A percentile compares a stretch with the other conserved stretches of the same genome.
These are phyloP conservation scores for Chinchilla lanigera DNA, from an alignment of 2,113 vertebrate genomes.

Conservation along the genomic window DNA sequence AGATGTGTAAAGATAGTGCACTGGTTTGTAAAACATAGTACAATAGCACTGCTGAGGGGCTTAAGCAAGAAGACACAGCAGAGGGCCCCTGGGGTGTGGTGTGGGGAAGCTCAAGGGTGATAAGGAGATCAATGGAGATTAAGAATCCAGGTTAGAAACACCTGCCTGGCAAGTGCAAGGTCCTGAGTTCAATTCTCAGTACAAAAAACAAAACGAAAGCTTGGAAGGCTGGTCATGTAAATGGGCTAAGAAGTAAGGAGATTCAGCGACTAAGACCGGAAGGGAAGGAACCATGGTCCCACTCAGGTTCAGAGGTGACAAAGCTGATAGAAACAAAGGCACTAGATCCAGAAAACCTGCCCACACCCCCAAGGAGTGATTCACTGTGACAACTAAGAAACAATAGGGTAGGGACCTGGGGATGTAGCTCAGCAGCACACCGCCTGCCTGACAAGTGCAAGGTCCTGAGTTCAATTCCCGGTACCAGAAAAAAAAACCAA, in stretches of 20 bases:
- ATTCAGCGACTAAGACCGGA: not conserved
- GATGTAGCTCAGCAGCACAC: too few species aligned
- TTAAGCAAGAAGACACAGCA: slow-evolving; percentile 10
- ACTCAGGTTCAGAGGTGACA: not conserved
- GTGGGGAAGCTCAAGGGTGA: not conserved
- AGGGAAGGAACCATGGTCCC: not conserved
- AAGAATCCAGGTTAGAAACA: not conserved
- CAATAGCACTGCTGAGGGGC: not conserved
- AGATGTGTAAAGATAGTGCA: not conserved
- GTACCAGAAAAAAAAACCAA: too few species aligned
- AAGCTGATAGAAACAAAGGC: slow-evolving; percentile 3
- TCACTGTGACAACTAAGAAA: not conserved
- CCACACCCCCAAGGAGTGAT: not conserved
- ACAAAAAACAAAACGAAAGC: not conserved
- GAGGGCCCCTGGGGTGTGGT: not conserved
- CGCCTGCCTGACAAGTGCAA: too few species aligned
- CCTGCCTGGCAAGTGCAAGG: too few species aligned
- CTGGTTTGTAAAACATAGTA: not conserved
- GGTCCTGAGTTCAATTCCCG: too few species aligned
- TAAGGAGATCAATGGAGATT: not conserved
- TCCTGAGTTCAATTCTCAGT: too few species aligned
- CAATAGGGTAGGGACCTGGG: too few species aligned
- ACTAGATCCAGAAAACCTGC: not conserved
- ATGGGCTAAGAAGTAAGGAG: not conserved
- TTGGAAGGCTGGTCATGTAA: not conserved